These are phyloP conservation scores for Drymonia ruficornis DNA, from an alignment of 2,888 invertebrate genomes.

Conservation along the genomic window DNA sequence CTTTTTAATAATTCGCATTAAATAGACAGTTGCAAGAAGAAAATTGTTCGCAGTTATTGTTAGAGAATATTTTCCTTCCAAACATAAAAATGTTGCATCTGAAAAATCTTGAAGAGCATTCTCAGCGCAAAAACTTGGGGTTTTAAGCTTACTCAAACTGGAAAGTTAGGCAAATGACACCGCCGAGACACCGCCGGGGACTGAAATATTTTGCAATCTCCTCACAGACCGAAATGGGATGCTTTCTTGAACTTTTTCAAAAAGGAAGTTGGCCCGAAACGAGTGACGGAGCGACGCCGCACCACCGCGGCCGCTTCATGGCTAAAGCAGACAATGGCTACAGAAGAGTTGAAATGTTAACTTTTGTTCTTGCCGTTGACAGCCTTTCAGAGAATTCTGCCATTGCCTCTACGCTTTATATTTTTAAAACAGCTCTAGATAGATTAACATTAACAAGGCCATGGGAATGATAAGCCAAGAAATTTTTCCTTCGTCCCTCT, in stretches of 20 bases:
- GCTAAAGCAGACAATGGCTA: conserved; percentile 60
- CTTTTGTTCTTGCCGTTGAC: conserved; percentile 56
- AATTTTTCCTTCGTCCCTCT: no score
- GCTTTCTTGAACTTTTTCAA: conserved; percentile 64
- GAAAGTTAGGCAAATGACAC: conserved; percentile 79
- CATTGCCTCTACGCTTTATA: conserved; percentile 34
- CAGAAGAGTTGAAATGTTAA: conserved; percentile 61
- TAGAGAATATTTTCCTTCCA: conserved; percentile 46
- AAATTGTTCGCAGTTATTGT: conserved; percentile 50
- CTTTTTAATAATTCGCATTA: conserved; percentile 34
- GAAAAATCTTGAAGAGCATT: conserved; percentile 53
- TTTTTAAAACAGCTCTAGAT: conserved; percentile 11
- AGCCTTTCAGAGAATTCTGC: conserved; percentile 38
- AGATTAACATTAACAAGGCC: neutral
- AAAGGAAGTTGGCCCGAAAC: conserved; percentile 61
- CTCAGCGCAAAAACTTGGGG: conserved; percentile 61
- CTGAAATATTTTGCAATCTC: conserved; percentile 75
- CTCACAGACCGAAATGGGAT: conserved; percentile 63
- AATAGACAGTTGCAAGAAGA: conserved; percentile 42
- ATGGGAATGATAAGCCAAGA: no score
- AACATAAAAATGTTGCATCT: conserved; percentile 60
- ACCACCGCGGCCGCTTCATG: conserved; percentile 44
- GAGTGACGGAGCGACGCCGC: conserved; percentile 47
- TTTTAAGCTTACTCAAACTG: conserved; percentile 77
- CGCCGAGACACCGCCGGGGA: no score